Conservation (phyloP, 1,140 invertebrate genomes). For the Microplitis mediator region DNA sequence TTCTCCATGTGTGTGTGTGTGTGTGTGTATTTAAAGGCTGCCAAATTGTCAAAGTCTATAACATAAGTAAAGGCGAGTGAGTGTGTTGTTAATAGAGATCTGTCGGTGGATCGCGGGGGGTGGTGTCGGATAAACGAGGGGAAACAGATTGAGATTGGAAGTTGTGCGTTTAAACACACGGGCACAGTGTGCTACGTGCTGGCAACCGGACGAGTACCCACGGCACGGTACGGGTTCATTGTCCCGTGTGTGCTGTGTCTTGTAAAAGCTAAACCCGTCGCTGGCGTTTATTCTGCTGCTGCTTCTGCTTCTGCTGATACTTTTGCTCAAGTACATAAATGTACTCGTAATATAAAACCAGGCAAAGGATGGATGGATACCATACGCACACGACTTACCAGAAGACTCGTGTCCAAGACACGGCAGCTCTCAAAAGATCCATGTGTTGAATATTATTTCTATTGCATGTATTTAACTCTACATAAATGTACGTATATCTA, state of each 20-base stretch:
- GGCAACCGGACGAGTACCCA: constrained; percentile 38
- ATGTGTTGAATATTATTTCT: too few relatives aligned
- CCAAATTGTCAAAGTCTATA: not conserved
- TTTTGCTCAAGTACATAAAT: not conserved
- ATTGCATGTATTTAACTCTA: too few relatives aligned
- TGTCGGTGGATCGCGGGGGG: not conserved
- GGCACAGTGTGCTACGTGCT: constrained; percentile 39
- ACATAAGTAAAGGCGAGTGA: not conserved
- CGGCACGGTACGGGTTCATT: constrained; percentile 50
- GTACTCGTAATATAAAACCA: not conserved
- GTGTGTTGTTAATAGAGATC: constrained; percentile 3
- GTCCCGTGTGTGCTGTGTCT: constrained; percentile 44
- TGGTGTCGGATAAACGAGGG: constrained; percentile 2
- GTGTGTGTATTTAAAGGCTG: too few relatives aligned
- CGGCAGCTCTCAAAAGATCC: too few relatives aligned
- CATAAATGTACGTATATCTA: too few relatives aligned
- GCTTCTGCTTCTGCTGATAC: too few relatives aligned
- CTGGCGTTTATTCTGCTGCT: not conserved
- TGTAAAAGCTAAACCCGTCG: constrained; percentile 5
- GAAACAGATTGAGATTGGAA: constrained; percentile 32
- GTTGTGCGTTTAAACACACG: constrained; percentile 33
- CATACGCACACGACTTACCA: too few relatives aligned
- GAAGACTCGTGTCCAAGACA: too few relatives aligned
- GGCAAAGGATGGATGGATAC: too few relatives aligned
- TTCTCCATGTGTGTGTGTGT: too few relatives aligned